Base-by-base conservation (phyloP, 2,113 vertebrate genomes). In the Centrocercus urophasianus region DNA sequence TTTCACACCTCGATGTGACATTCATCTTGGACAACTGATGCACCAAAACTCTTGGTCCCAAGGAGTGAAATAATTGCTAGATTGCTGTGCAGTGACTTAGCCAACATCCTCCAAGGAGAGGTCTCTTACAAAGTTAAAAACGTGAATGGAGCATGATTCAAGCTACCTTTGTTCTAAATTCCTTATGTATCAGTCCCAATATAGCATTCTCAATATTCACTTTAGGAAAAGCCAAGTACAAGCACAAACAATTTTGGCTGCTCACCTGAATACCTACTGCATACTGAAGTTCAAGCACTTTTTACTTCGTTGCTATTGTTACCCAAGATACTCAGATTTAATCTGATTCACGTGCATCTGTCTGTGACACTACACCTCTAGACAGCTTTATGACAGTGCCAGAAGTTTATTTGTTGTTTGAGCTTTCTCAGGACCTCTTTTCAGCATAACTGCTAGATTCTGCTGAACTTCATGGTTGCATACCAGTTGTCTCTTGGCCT, bases 1-100 rank as follows among this genome's bases (percentile, higher is more conserved):
- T 64, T 96, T 91, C 83, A 85, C 89, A 88, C 79, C 89, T 93
- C 80, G 50, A 18, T 45, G 52, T 82, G 87, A 82, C 91, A 90
- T 88, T 80, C 70, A 42, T 71, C 69, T 59, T 36, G 50, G 70
- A 22, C 50, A 86, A 91, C 4, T 0, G 1, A 81, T 65, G 28
- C 42, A 43, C 28, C 71, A 52, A 78, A 96, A 88, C 63, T 84
- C 67, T 59, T 52, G 11, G 38, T 81, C 63, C 38, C 66, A 61
- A 40, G 75, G 50, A 66, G 13, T 15, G 83, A 81, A 78, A 76
- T 43, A 65, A 54, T 40, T 93, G 82, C 80, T 34, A 63, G 42
- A 40, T 47, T 15, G 42, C 66, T 69, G 24, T 10, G 25, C 1
- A 61, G 56, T 64, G 40, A 34, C 43, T 78, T 2, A 1, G 42